Evolutionary conservation across 2,888 invertebrate genomes (phyloP), one percentile per base, ranked within the genome.

Genomic region (Volucella inanis): DNA sequence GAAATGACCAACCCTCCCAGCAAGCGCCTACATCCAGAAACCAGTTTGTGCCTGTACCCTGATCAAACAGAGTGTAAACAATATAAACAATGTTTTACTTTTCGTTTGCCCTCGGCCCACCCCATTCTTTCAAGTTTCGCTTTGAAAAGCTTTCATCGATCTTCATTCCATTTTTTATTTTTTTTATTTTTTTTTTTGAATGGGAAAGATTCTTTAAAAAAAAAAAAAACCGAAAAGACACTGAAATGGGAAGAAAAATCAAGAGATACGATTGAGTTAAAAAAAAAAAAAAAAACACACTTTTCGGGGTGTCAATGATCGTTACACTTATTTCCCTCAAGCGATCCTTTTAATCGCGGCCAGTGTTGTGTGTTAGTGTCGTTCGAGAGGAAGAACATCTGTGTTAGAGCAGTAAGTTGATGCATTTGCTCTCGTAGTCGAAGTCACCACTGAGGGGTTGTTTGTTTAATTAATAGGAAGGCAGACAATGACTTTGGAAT

Each of bases 251-350:
- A 59, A 18, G 52, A 50, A 65, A 67, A 39, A 71, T 12, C 18
- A 71, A 31, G 6, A 31, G 31, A 3, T 31, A 31, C 31, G 31
- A 31, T 4, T 31, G 45, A 71, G 43, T 79, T 52, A 43, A 59
- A 52, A 71, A 62, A 57, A 22, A 38, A 14, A 31, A 39, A 54
- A 49, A 57, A 39, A 38, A 52, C 50, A 18, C 52, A 22, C 64
- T 67, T 74, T 72, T 61, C 31, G 65, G 78, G 72, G 85, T 81
- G 81, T 85, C 81, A 85, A 81, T 77, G 85, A 85, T 81, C 85
- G 85, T 71, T 76, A 79, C 84, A 84, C 71, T 70, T 80, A 77
- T 74, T 50, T 80, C 68, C 54, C 76, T 62, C 14, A 50, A 74
- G 68, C 72, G 67, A 74, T 77, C 78, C 39, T 39, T 38, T 45